A percentile compares a stretch with the other conserved stretches of the same genome.
phyloP scores from a whole-genome alignment of 2,888 invertebrate genomes.

The Tyria jacobaeae region DNA sequence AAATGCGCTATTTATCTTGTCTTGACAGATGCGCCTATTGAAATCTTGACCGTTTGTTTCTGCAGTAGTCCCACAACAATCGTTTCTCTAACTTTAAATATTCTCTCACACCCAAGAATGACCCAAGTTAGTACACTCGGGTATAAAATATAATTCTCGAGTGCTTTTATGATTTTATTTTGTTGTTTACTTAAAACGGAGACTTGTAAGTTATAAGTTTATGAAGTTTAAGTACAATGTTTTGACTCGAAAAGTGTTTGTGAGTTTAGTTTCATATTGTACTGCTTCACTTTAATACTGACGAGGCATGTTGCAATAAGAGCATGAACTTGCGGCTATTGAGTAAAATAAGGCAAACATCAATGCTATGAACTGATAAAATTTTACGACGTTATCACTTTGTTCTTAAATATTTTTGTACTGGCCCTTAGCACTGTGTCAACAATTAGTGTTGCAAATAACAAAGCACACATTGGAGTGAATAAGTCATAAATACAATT shows the following conservation, averaged over 20 bases:
- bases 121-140: slow-evolving; percentile 33
- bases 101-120: slow-evolving; percentile 28
- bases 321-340: not conserved
- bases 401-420: slow-evolving; percentile 11
- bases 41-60: slow-evolving; percentile 42
- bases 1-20: slow-evolving; percentile 54
- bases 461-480: slow-evolving; percentile 58
- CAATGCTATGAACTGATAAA: slow-evolving; percentile 2
- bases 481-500: slow-evolving; percentile 68
- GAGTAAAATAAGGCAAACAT: not conserved
- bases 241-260: slow-evolving; percentile 13
- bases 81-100: slow-evolving; percentile 30
- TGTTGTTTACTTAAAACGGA: slow-evolving; percentile 20
- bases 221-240: slow-evolving; percentile 14
- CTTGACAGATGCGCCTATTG: slow-evolving; percentile 62
- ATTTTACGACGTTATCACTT: not conserved
- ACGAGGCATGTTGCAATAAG: not conserved
- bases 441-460: slow-evolving; percentile 66
- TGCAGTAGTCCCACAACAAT: slow-evolving; percentile 26
- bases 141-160: slow-evolving; percentile 32
- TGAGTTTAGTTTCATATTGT: slow-evolving; percentile 1
- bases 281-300: not conserved
- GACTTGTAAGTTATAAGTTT: slow-evolving; percentile 17
- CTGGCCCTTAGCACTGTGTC: slow-evolving; percentile 46
- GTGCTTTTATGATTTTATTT: slow-evolving; percentile 40